Evolutionary conservation across 2,888 invertebrate genomes (phyloP), one percentile per base, ranked within the genome.

Genomic region (Teinopalpus imperialis): DNA sequence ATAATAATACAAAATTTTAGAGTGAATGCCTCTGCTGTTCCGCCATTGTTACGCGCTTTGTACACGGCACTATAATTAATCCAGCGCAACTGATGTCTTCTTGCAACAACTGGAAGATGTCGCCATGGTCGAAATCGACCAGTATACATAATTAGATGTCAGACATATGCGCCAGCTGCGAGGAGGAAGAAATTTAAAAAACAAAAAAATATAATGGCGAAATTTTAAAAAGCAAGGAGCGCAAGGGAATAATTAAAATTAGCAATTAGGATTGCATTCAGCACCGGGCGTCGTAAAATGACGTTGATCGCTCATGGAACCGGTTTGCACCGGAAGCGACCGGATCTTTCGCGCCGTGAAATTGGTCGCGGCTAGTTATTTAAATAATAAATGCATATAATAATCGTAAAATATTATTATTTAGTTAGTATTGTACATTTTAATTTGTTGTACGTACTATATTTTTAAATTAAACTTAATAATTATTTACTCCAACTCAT

Each of bases 201-300:
- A 23, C 4, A 21, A 13, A 18, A n/a, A n/a, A 30, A 30, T 32
- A 49, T 42, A 49, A 52, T 30, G 35, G 43, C 24, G 43, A 49
- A 49, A 41, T 49, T 51, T 45, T 40, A 16, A 16, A 16, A 16
- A 16, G 16, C 43, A 16, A 27, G 30, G 24, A 39, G 23, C 36
- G 13, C 24, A 26, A 34, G 24, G n/a, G 30, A 45, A 52, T 56
- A 56, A 56, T 57, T 54, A 59, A 57, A 56, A 54, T 62, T 55
- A 49, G 57, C 56, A 57, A 60, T 63, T 57, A 59, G 60, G 53
- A 59, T 59, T 60, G 44, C 40, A 41, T 54, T 42, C 49, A 30
- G 37, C 58, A 61, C 52, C 56, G 52, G 61, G 52, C 58, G 50
- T 45, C 48, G 50, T 49, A 43, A 50, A 47, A 32, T 43, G 43